Conservation (phyloP, 2,797 vertebrate species). For the Menidia menidia region DNA sequence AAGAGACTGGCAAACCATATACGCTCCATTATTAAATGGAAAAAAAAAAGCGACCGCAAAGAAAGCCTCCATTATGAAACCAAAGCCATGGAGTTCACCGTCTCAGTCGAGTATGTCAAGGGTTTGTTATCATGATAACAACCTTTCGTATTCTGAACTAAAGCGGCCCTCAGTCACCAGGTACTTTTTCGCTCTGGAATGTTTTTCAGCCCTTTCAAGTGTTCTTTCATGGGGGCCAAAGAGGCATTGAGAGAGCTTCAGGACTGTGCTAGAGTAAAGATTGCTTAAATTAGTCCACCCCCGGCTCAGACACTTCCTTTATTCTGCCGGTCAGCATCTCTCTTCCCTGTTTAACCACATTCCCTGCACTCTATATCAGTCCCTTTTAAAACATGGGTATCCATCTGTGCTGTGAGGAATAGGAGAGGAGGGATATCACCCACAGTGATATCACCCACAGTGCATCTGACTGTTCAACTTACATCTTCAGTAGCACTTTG, state of each 20-base stretch:
- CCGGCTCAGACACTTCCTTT: conserved; percentile 65
- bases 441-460: conserved; percentile 3
- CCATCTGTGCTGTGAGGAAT: conserved; percentile 54
- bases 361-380: conserved; percentile 34
- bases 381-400: conserved; percentile 42
- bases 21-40: conserved; percentile 16
- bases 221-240: conserved; percentile 73
- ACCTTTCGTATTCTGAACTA: conserved; percentile 34
- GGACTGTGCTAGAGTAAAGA: conserved; percentile 69
- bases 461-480: neutral
- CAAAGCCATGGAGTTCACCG: conserved; percentile 34
- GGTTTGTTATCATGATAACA: conserved; percentile 52
- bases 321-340: conserved; percentile 54
- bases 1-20: conserved; percentile 10
- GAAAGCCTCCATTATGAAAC: conserved; percentile 23
- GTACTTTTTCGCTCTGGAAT: conserved; percentile 79
- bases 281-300: conserved; percentile 76
- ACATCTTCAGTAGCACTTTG: conserved; percentile 12
- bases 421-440: conserved; percentile 34
- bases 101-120: conserved; percentile 41
- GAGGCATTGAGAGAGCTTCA: conserved; percentile 68
- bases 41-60: conserved; percentile 11
- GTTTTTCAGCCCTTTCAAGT: conserved; percentile 79
- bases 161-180: conserved; percentile 63
- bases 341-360: conserved; percentile 67